Base-by-base conservation (phyloP, 1,140 invertebrate species). In the Semibalanus balanoides region DNA sequence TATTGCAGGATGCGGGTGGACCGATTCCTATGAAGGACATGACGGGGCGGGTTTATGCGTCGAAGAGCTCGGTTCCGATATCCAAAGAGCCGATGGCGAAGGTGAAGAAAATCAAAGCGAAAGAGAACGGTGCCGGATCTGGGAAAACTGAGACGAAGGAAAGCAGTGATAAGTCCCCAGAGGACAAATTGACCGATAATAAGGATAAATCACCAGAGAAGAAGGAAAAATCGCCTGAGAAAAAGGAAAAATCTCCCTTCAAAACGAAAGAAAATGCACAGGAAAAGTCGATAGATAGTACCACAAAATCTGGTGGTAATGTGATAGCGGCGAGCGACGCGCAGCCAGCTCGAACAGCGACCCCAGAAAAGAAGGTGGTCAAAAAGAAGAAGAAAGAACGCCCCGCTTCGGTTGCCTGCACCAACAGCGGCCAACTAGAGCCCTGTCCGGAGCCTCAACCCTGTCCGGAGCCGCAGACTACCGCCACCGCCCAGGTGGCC, bases 141-240 rank as follows among this genome's bases (percentile, higher is more conserved):
- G 51, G 51, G 14, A 64, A 25, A 64, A 14, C 51, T 25, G 51
- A 64, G 22, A 19, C 51, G 1, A 64, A 64, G 51, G 22, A 22
- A 14, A 64, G 22, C 22, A 25, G 51, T 64, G 51, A 64, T 19
- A 70, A 77, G 74, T 76, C 77, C 29, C 77, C 74, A 64, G 11
- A 69, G n/a, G 17, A 40, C 35, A 17, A 40, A 40, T 7, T 7
- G 35, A 17, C 35, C 17, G 35, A 40, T 7, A 64, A 11, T 7
- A 77, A 77, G 51, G 75, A 75, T n/a, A 69, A 31, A 73, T 77
- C 77, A 22, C 74, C 74, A 1, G 74, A 77, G 35, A 74, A 40
- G 27, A 74, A 43, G 29, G 28, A 74, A 31, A 77, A 77, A 7
- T 74, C 76, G 7, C 76, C 76, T 9, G 73, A 74, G 7, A 64